Evolutionary conservation across 2,797 vertebrate species (phyloP), one percentile per base, ranked within the genome.

Genomic region (Prionace glauca): DNA sequence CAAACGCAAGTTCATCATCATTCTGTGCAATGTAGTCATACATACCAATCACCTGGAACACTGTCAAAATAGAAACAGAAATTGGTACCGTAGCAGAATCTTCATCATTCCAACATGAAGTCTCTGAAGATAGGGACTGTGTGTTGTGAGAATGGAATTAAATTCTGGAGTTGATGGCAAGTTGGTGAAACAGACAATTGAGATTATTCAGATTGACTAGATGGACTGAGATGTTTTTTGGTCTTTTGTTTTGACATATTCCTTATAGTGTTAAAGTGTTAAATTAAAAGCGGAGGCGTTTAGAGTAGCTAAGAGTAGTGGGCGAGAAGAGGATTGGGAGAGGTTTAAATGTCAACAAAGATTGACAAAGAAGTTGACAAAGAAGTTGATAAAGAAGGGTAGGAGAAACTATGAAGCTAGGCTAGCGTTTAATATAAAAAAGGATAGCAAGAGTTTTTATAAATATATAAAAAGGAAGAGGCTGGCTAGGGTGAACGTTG

Each of bases 31-130:
- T 98, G 96, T 99, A 99, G 97, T 99, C 99, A 95, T 99, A 99
- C 99, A 99, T 99, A 96, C 99, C 99, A 96, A 99, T 99, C 96
- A 99, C 99, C 98, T 99, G 99, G 97, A 99, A 99, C 97, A 99
- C 98, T 97, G 98, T 91, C 96, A 97, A 96, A 96, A 77, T 96
- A 84, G 90, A 95, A 96, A 96, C 50, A 96, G 0, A 95, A 91
- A 93, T 81, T 81, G 41, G 67, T 45, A 95, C 92, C 0, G 14
- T 26, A 20, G 36, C 24, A 95, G 41, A 41, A 32, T 22, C 60
- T 56, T 77, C 71, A 60, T 16, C 36, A 91, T n/a, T 91, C 32
- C 56, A 91, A 65, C 81, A 84, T 67, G 1, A 91, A 91, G 7
- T 91, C 60, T 65, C 62, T n/a, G 5, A 91, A 91, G 8, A 20